Conservation (phyloP, 2,888 invertebrate genomes). For the Laothoe populi region DNA sequence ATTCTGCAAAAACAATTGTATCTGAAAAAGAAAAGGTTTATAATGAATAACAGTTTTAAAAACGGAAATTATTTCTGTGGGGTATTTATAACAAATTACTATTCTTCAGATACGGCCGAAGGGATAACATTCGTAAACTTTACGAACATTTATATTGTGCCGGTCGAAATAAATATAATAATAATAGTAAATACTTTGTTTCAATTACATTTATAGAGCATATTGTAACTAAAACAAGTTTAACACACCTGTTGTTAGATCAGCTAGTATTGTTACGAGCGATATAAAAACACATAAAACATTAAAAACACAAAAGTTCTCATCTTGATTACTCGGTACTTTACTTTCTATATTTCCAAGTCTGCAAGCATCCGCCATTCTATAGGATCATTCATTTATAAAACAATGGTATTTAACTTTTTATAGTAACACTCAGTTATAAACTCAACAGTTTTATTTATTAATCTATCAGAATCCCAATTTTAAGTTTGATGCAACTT, state of each 20-base stretch:
- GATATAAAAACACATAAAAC: slow-evolving; percentile 84
- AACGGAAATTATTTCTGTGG: background rate
- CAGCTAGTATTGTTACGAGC: slow-evolving; percentile 83
- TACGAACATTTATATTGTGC: no score
- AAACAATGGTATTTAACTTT: background rate
- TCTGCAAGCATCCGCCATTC: slow-evolving; percentile 79
- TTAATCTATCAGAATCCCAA: background rate
- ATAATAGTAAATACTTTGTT: no score
- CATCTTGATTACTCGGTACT: slow-evolving; percentile 65
- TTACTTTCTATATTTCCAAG: slow-evolving; percentile 65
- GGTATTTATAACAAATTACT: no score
- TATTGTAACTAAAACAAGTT: slow-evolving; percentile 32
- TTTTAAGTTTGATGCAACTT: slow-evolving; percentile 1
- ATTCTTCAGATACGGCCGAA: no score
- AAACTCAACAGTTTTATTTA: background rate
- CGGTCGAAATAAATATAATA: no score
- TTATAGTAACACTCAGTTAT: background rate
- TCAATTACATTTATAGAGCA: slow-evolving; percentile 1
- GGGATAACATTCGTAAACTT: background rate
- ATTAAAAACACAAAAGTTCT: slow-evolving; percentile 80
- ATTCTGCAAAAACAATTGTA: slow-evolving; percentile 83
- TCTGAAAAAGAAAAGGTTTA: slow-evolving; percentile 66
- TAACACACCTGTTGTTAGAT: slow-evolving; percentile 84
- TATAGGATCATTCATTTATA: slow-evolving; percentile 45
- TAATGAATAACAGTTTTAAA: slow-evolving; percentile 25